phyloP scores from a whole-genome alignment of 2,888 invertebrate genomes.

The Opisthograptis luteolata region DNA sequence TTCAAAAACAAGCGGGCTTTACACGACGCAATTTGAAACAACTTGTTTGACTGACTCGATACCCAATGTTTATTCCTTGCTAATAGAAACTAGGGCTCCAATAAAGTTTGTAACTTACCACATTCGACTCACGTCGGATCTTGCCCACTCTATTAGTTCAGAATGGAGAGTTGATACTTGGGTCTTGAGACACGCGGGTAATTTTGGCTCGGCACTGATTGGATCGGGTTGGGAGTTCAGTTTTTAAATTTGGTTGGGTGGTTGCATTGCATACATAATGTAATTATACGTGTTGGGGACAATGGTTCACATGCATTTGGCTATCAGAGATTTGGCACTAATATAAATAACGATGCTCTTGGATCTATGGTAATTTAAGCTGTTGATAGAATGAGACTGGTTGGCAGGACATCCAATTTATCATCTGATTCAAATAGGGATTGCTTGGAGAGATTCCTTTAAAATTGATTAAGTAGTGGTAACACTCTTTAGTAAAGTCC shows the following conservation, averaged over 20 bases:
- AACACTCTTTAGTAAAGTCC: too few relatives aligned
- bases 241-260: conserved; percentile 15
- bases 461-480: too few relatives aligned
- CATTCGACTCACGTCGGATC: conserved; percentile 19
- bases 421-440: too few relatives aligned
- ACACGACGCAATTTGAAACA: neutral
- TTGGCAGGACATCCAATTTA: too few relatives aligned
- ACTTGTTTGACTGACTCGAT: neutral
- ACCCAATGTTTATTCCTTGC: conserved; percentile 12
- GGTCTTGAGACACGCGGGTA: conserved; percentile 12
- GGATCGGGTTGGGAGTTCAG: conserved; percentile 11
- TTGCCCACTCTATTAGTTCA: conserved; percentile 22
- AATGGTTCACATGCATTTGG: too few relatives aligned
- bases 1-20: neutral
- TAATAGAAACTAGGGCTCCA: conserved; percentile 24
- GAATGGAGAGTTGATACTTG: conserved; percentile 17
- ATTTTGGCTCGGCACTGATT: conserved; percentile 18
- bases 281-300: too few relatives aligned
- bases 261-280: conserved; percentile 11
- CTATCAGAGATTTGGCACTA: too few relatives aligned
- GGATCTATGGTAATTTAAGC: too few relatives aligned
- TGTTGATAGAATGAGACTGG: too few relatives aligned
- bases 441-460: too few relatives aligned
- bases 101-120: conserved; percentile 11
- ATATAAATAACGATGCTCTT: too few relatives aligned